Evolutionary conservation across 2,797 vertebrate genomes (phyloP), one percentile per base, ranked within the genome.

Genomic region (Pangasius macronema): DNA sequence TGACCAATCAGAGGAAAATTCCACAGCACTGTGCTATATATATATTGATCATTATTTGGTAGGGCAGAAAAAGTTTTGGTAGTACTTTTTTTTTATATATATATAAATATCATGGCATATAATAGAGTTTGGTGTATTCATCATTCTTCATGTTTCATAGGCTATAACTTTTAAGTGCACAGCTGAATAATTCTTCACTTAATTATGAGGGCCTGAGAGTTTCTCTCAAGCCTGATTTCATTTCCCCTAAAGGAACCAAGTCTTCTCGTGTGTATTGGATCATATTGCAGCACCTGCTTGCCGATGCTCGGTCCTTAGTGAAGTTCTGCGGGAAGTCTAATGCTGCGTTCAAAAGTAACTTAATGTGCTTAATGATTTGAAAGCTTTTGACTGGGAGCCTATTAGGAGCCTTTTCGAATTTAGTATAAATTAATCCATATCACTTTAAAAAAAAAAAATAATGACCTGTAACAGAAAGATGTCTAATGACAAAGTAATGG

Each of bases 241-340:
- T 83, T 83, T 76, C 53, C 82, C 63, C 51, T 79, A 87, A 79
- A 84, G 33, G 75, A 70, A 83, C 82, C 86, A n/a, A 42, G 24
- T 57, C 72, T 81, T 85, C 63, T 85, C 53, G 22, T 85, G 83
- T 59, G 84, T 85, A 85, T 85, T 88, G 51, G 65, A 87, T 87
- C 51, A 39, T 51, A 10, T 85, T 87, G 53, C 82, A 72, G 82
- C 36, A 81, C 75, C 53, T 81, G 83, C 59, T 39, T 61, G 75
- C 53, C 30, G 57, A 84, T 36, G 82, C 46, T 61, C 5, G 14
- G 46, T 67, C 39, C 68, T 53, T 72, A 51, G 5, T 46, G 36
- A 84, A 79, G 86, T 70, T n/a, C 33, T 61, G 49, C 24, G 68
- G 70, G 57, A 76, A 46, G 59, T 67, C 72, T n/a, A 33, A 77